A percentile compares a stretch with the other conserved stretches of the same genome.
These are phyloP conservation scores for Drosophila flavopinicola DNA, from an alignment of 2,888 invertebrate species.

Conservation along the genomic window DNA sequence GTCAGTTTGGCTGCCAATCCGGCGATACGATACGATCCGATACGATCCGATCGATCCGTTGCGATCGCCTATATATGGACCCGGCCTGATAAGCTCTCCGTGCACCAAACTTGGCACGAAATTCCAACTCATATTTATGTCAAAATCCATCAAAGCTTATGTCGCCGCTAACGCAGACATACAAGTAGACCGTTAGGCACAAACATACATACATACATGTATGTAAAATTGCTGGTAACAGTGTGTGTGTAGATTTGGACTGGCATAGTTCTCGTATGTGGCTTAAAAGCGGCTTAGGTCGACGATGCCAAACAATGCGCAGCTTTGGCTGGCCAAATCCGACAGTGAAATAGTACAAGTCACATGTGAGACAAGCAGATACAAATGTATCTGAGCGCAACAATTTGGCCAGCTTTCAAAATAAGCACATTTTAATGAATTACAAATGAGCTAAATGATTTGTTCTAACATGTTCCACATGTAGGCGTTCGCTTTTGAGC, in stretches of 20 bases:
- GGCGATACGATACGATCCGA: slow-evolving; percentile 4
- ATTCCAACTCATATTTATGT: slow-evolving; percentile 79
- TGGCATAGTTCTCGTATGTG: slow-evolving; percentile 40
- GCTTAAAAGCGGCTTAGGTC: slow-evolving; percentile 59
- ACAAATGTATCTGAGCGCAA: slow-evolving; percentile 40
- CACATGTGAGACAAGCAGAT: slow-evolving; percentile 36
- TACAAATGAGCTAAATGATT: slow-evolving; percentile 74
- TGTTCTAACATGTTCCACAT: slow-evolving; percentile 10
- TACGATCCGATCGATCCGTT: slow-evolving; percentile 23
- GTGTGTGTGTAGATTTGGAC: slow-evolving; percentile 31
- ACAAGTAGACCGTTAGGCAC: slow-evolving; percentile 55
- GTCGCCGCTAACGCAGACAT: slow-evolving; percentile 57
- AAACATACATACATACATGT: too few species aligned
- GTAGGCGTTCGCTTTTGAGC: slow-evolving; percentile 29
- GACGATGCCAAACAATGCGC: slow-evolving; percentile 62
- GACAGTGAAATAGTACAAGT: slow-evolving; percentile 73
- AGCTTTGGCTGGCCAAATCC: slow-evolving; percentile 69
- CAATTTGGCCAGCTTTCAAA: slow-evolving; percentile 46
- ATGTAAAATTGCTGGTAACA: slow-evolving; percentile 5
- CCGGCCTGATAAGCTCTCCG: slow-evolving; percentile 63
- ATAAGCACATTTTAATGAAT: slow-evolving; percentile 67
- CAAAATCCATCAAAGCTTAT: slow-evolving; percentile 80
- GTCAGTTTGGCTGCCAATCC: slow-evolving; percentile 65
- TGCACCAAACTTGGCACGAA: slow-evolving; percentile 68
- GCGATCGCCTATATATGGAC: slow-evolving; percentile 55